phyloP scores from a whole-genome alignment of 2,888 invertebrate genomes.

The Elysia crispata region DNA sequence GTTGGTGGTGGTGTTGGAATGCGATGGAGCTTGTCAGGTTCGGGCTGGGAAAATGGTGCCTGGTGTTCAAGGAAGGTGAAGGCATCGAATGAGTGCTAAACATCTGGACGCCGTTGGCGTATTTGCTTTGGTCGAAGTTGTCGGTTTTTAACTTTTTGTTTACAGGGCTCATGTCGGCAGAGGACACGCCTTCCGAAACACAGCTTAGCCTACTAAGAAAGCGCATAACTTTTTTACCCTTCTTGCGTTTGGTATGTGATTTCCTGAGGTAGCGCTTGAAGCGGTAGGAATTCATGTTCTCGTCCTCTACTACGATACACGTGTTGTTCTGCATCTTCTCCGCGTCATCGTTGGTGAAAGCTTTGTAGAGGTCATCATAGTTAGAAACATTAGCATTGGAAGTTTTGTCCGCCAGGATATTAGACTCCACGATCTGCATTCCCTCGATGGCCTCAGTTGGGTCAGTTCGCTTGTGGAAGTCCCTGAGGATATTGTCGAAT shows the following conservation, averaged over 20 bases:
- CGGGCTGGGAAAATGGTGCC: conserved; percentile 27
- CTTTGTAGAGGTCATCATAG: conserved; percentile 48
- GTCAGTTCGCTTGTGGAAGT: conserved; percentile 27
- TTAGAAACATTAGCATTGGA: background rate
- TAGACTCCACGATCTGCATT: background rate
- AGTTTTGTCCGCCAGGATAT: background rate
- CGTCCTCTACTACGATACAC: conserved; percentile 50
- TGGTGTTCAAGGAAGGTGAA: conserved; percentile 22
- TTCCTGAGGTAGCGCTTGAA: conserved; percentile 52
- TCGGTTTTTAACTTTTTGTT: background rate
- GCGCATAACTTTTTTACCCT: conserved; percentile 36
- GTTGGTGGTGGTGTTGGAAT: conserved; percentile 28
- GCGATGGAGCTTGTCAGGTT: background rate
- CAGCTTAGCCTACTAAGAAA: conserved; percentile 42
- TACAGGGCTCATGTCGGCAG: conserved; percentile 17
- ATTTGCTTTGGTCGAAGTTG: background rate
- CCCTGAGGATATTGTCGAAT: conserved; percentile 43
- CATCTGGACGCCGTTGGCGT: background rate
- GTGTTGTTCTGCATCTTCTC: conserved; percentile 53
- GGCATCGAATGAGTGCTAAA: conserved; percentile 23
- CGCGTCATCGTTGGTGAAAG: conserved; percentile 49
- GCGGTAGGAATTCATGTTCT: conserved; percentile 41
- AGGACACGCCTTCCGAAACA: conserved; percentile 36
- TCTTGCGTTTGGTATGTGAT: conserved; percentile 46
- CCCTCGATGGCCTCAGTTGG: background rate